Conservation (phyloP, 1,140 invertebrate species). For the Dermatophagoides farinae region DNA sequence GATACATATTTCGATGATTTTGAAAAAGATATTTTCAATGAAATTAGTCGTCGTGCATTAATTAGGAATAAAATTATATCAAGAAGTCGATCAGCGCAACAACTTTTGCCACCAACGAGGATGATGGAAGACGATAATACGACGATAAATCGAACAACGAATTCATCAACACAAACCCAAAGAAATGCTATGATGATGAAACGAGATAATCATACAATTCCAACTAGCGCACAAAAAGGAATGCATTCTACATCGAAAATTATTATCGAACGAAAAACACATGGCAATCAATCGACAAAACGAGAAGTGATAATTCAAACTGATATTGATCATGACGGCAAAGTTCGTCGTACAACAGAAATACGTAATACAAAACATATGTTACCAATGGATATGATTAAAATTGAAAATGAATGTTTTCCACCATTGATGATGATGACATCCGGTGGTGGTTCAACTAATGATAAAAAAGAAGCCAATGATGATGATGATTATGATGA, state of each 20-base stretch:
- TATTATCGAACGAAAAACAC: neutral
- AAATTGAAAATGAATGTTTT: too few species aligned
- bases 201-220: neutral
- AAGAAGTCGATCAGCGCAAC: neutral
- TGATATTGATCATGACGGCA: neutral
- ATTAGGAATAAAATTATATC: neutral
- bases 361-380: neutral
- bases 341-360: constrained; percentile 1
- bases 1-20: constrained; percentile 6
- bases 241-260: constrained; percentile 2
- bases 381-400: neutral
- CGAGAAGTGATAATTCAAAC: neutral
- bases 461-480: too few species aligned
- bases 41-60: constrained; percentile 1
- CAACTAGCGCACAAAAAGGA: neutral
- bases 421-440: too few species aligned
- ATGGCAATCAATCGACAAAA: neutral
- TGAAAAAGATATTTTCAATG: constrained; percentile 6
- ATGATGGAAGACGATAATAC: neutral
- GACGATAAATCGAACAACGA: neutral
- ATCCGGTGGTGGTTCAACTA: neutral
- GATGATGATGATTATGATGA: neutral
- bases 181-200: neutral
- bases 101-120: neutral
- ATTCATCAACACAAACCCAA: neutral